phyloP scores from a whole-genome alignment of 2,888 invertebrate genomes.

The Thalpophila matura region DNA sequence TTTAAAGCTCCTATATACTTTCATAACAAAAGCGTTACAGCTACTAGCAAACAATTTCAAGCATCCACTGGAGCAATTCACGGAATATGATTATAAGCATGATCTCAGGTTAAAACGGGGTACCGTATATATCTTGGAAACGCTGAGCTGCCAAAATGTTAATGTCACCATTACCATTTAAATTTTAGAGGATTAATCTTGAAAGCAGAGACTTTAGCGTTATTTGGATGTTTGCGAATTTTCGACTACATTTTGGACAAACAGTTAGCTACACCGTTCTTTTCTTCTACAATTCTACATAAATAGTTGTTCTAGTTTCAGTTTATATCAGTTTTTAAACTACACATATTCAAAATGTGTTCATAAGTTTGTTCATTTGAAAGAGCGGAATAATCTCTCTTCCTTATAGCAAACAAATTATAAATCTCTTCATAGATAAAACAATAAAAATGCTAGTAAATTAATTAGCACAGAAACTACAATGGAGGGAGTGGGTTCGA shows the following conservation, averaged over 20 bases:
- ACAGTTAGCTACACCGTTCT: neutral
- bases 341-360: no score
- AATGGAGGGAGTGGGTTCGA: constrained; percentile 56
- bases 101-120: constrained; percentile 47
- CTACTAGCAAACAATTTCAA: constrained; percentile 20
- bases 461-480: constrained; percentile 54
- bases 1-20: constrained; percentile 13
- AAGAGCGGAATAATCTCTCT: neutral
- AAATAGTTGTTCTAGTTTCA: neutral
- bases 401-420: constrained; percentile 1
- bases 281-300: neutral
- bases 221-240: constrained; percentile 35
- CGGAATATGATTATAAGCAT: constrained; percentile 51
- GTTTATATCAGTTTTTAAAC: no score
- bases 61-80: constrained; percentile 43
- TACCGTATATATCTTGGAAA: constrained; percentile 41
- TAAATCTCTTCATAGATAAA: constrained; percentile 18
- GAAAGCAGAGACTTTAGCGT: constrained; percentile 48
- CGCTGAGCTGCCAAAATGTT: constrained; percentile 45
- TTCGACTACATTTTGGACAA: constrained; percentile 3
- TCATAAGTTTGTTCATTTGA: neutral
- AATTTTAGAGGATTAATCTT: constrained; percentile 57
- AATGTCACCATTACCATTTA: constrained; percentile 54
- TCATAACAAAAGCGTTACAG: constrained; percentile 18
- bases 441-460: constrained; percentile 50